phyloP scores from a whole-genome alignment of 2,888 invertebrate species.

The Parnassius glacialis region DNA sequence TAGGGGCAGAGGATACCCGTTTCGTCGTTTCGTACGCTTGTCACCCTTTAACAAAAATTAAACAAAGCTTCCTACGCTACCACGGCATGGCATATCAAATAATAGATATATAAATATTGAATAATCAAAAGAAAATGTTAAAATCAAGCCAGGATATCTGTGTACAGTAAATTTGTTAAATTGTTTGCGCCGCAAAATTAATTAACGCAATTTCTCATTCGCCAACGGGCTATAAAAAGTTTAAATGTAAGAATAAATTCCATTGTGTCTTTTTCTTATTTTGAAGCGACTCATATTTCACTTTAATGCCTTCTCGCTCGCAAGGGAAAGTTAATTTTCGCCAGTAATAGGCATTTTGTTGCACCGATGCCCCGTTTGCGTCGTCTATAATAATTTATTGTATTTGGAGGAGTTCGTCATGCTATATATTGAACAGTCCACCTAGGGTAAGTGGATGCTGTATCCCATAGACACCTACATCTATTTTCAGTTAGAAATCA shows the following conservation, averaged over 20 bases:
- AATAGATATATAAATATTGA: too few species aligned
- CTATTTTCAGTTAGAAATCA: too few species aligned
- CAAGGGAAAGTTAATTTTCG: constrained; percentile 35
- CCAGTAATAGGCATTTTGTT: constrained; percentile 31
- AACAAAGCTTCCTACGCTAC: too few species aligned
- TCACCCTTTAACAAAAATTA: too few species aligned
- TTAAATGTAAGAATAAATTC: constrained; percentile 23
- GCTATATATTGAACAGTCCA: neutral
- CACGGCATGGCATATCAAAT: too few species aligned
- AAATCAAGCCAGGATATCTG: too few species aligned
- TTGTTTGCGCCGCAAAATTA: constrained; percentile 10
- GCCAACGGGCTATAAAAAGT: constrained; percentile 18
- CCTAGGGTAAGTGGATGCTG: too few species aligned
- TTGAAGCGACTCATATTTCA: constrained; percentile 36
- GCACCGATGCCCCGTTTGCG: constrained; percentile 26
- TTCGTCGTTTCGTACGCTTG: too few species aligned
- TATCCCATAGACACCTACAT: too few species aligned
- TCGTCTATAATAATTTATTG: constrained; percentile 5
- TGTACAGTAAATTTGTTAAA: too few species aligned
- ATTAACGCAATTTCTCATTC: constrained; percentile 23
- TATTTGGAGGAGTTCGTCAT: neutral
- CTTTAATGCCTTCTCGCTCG: constrained; percentile 36
- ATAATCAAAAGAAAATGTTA: too few species aligned
- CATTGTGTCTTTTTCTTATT: constrained; percentile 30
- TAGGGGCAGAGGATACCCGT: too few species aligned